Conservation (phyloP, 2,888 invertebrate genomes). For the Pomacea canaliculata region DNA sequence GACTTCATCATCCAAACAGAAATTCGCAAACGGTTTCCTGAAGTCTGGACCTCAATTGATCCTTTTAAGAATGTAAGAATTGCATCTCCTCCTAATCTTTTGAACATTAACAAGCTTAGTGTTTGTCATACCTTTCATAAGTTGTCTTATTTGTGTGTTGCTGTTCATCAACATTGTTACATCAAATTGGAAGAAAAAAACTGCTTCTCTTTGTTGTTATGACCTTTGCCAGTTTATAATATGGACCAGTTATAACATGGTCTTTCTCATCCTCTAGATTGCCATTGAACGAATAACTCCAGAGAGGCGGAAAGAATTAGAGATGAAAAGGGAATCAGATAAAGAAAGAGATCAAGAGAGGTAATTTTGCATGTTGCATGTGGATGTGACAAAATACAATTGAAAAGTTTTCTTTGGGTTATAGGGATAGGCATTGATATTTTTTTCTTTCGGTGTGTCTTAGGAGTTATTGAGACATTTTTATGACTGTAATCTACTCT, state of each 20-base stretch:
- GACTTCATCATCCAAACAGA: constrained; percentile 72
- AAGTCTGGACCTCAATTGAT: constrained; percentile 68
- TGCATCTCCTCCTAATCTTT: not conserved
- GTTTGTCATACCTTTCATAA: no score
- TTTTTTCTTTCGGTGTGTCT: no score
- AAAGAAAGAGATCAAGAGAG: constrained; percentile 37
- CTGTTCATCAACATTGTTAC: not conserved
- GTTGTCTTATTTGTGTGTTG: no score
- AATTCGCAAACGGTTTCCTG: constrained; percentile 74
- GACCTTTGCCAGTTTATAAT: no score
- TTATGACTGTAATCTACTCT: no score
- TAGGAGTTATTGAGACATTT: no score
- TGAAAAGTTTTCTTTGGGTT: not conserved
- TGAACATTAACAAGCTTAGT: no score
- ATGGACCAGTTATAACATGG: not conserved
- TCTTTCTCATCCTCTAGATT: constrained; percentile 38
- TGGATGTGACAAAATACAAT: not conserved
- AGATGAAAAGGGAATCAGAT: constrained; percentile 26
- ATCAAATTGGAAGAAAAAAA: not conserved
- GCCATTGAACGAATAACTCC: constrained; percentile 45
- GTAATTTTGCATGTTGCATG: not conserved
- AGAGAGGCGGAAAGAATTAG: constrained; percentile 43
- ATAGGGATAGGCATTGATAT: no score
- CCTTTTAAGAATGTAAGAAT: constrained; percentile 31
- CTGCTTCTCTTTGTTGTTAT: not conserved